Evolutionary conservation across 2,888 invertebrate genomes (phyloP), one percentile per base, ranked within the genome.

Genomic region (Cacoxenus indagator): DNA sequence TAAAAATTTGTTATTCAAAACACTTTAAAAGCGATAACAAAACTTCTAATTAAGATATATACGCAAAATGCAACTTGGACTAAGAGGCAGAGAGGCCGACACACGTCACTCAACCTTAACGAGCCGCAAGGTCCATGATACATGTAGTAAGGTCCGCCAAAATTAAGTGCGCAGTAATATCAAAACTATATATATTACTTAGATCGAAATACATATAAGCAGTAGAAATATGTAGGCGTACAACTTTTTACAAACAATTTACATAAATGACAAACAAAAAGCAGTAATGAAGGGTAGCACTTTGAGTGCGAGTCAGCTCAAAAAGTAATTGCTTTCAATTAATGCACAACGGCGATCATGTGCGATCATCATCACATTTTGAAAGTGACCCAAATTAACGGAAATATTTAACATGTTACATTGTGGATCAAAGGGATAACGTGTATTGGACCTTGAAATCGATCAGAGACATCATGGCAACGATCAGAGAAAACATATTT

Each of bases 351-450:
- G 17, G 26, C 26, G 37, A 59, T 31, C 19, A 59, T 59, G 59
- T 14, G 26, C 17, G 29, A 59, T 59, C 31, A 17, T 59, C 57
- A 29, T n/a, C 26, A 24, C 1, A 31, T 22, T 17, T 54, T 19
- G 67, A 68, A 75, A 37, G 59, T 73, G 75, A 81, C 76, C 71
- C 70, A 64, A 75, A 74, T 76, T 71, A 67, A 31, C 43, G 57
- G 27, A 62, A 45, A 62, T 62, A 45, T 45, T 26, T 62, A 22
- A 61, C 26, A 26, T 43, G n/a, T n/a, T 37, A 37, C 37, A 37
- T 37, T 37, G 8, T 37, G 1, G 37, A 37, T 8, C 4, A 37
- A 8, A 37, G 8, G 2, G 2, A 48, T 17, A 9, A 51, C 19
- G 22, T 19, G 9, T 9, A 51, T 51, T 51, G 48, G 14, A 14